These are phyloP conservation scores for Peromyscus melanophrys DNA, from an alignment of 2,797 vertebrate genomes.

Conservation along the genomic window DNA sequence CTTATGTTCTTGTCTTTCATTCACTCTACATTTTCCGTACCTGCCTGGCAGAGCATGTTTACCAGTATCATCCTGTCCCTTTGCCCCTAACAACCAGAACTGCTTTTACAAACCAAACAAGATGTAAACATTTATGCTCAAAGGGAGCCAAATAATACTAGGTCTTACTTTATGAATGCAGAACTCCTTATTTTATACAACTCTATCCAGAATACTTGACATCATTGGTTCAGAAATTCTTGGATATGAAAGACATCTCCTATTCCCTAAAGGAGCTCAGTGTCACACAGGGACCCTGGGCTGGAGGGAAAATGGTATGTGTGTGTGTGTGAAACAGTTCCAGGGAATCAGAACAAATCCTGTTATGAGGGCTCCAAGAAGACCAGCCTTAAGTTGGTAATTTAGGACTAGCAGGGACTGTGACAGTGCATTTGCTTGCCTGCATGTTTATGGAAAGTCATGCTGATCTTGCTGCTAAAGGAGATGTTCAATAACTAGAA, in stretches of 20 bases:
- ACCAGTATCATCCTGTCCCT: background rate
- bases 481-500: background rate
- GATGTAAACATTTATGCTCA: constrained; percentile 10
- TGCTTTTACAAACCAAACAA: constrained; percentile 6
- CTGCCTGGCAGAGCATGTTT: constrained; percentile 32
- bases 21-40: background rate
- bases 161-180: background rate
- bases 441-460: background rate
- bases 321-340: background rate
- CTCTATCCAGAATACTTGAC: background rate
- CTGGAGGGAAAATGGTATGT: background rate
- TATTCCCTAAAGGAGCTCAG: background rate
- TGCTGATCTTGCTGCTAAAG: constrained; percentile 23
- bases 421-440: background rate
- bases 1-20: background rate
- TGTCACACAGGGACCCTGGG: background rate
- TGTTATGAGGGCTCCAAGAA: background rate
- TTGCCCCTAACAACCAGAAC: background rate
- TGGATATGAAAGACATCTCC: constrained; percentile 33
- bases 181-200: background rate
- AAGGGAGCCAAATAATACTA: background rate
- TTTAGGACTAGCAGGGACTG: background rate
- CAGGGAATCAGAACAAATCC: constrained; percentile 62
- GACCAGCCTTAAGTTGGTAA: background rate
- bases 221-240: background rate